Evolutionary conservation across 1,140 invertebrate species (phyloP).

Genomic region (Drosophila lini): DNA sequence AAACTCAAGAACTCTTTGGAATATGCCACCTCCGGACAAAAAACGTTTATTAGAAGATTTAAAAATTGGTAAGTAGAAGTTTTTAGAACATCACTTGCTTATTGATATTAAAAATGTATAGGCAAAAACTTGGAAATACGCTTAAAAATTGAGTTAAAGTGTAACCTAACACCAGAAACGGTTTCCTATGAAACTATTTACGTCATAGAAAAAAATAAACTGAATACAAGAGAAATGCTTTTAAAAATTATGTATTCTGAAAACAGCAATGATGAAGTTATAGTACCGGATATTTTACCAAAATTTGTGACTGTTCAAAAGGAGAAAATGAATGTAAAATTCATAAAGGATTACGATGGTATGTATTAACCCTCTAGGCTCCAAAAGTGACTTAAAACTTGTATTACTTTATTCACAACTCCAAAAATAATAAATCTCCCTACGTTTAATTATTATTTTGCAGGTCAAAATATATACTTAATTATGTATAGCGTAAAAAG

Average conservation of each 20-base stretch:
- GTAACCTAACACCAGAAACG: conserved; percentile 17
- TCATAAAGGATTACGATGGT: conserved; percentile 61
- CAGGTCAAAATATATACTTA: too few species aligned
- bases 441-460: too few species aligned
- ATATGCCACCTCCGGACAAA: conserved; percentile 95
- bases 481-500: too few species aligned
- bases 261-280: conserved; percentile 84
- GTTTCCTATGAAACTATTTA: conserved; percentile 46
- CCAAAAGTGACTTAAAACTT: too few species aligned
- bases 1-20: conserved; percentile 95
- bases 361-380: not conserved
- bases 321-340: conserved; percentile 26
- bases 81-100: not conserved
- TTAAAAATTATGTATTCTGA: conserved; percentile 85
- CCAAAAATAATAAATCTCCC: too few species aligned
- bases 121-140: conserved; percentile 44
- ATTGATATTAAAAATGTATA: conserved; percentile 1
- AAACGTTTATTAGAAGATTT: conserved; percentile 86
- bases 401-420: too few species aligned
- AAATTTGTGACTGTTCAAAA: conserved; percentile 92
- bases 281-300: conserved; percentile 87
- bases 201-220: conserved; percentile 35
- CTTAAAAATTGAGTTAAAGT: conserved; percentile 44
- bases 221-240: conserved; percentile 85
- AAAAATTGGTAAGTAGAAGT: conserved; percentile 82